phyloP scores from a whole-genome alignment of 2,113 vertebrate genomes.

The Callorhinus ursinus region DNA sequence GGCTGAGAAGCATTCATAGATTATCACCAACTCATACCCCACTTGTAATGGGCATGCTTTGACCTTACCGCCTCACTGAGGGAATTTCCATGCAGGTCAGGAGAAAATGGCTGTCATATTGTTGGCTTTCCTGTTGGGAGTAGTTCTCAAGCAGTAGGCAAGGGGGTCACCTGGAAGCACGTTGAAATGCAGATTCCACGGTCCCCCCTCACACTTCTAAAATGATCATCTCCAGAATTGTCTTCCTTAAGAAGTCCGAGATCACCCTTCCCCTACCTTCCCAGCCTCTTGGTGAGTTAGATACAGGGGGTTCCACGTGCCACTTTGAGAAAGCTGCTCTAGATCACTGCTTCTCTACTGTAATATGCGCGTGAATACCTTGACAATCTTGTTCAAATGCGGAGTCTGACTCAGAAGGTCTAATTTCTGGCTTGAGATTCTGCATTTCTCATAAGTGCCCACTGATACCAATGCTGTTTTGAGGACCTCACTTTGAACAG shows the following conservation, averaged over 20 bases:
- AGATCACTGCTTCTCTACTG: neutral
- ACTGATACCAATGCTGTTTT: neutral
- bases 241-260: neutral
- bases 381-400: neutral
- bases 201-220: neutral
- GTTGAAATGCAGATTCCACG: constrained; percentile 2
- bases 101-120: neutral
- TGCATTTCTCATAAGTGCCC: neutral
- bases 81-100: neutral
- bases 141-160: neutral
- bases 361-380: neutral
- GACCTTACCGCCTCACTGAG: neutral
- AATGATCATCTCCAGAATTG: neutral
- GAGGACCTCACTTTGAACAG: neutral
- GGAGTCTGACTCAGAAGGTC: neutral
- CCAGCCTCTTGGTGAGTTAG: neutral
- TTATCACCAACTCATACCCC: neutral
- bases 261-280: no score
- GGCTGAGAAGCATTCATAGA: neutral
- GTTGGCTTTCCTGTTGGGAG: neutral
- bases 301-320: no score
- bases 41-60: neutral
- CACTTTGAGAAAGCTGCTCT: neutral
- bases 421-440: neutral
- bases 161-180: neutral